These are phyloP conservation scores for Peromyscus californicus DNA, from an alignment of 2,113 vertebrate species.

Conservation along the genomic window DNA sequence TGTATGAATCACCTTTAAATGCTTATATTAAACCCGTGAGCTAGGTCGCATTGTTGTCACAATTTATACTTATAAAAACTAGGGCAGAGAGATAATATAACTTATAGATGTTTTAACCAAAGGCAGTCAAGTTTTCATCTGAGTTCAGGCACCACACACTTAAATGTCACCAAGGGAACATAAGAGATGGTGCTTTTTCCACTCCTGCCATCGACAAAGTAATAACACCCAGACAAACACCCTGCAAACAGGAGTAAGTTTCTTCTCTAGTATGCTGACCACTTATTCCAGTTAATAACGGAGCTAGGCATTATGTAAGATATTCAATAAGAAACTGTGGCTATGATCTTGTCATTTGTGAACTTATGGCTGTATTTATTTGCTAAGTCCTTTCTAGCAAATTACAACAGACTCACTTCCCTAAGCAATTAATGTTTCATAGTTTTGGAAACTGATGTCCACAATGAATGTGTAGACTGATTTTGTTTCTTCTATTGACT, in stretches of 20 bases:
- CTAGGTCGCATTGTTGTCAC: neutral
- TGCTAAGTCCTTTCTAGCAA: neutral
- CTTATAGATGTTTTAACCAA: neutral
- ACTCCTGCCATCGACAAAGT: neutral
- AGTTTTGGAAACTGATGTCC: neutral
- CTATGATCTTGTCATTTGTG: neutral
- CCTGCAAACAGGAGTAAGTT: neutral
- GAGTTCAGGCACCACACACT: neutral
- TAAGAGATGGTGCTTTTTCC: neutral
- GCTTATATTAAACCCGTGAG: neutral
- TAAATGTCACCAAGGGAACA: accelerated
- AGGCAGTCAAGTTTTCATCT: neutral
- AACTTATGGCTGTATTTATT: neutral
- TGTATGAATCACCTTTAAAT: neutral
- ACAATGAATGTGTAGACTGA: neutral
- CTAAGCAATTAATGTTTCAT: neutral
- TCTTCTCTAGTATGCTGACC: neutral
- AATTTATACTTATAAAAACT: neutral
- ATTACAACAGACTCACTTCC: neutral
- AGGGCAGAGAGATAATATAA: neutral
- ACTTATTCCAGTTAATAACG: neutral
- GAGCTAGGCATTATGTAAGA: neutral
- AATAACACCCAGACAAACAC: neutral
- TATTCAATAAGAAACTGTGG: neutral
- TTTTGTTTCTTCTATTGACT: neutral